These are phyloP conservation scores for Venustoraphidia nigricollis DNA, from an alignment of 2,888 invertebrate species.

Conservation along the genomic window DNA sequence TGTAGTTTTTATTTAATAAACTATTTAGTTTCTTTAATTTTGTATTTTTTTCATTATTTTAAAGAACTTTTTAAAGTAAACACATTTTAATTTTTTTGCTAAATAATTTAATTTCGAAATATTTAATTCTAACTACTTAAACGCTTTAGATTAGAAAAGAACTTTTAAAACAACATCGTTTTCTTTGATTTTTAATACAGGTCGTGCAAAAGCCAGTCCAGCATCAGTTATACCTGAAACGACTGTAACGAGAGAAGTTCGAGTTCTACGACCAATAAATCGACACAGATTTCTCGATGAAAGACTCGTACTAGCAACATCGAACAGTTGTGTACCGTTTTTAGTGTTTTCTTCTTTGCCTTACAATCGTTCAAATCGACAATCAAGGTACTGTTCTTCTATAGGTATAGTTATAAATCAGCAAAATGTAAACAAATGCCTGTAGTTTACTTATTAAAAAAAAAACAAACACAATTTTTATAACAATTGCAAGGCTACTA, in stretches of 20 bases:
- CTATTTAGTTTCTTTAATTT: too few relatives aligned
- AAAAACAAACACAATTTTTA: background rate
- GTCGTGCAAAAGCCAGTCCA: conserved; percentile 20
- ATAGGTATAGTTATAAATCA: conserved; percentile 7
- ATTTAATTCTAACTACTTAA: background rate
- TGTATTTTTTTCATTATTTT: too few relatives aligned
- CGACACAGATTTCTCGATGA: conserved; percentile 61
- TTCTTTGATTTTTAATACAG: conserved; percentile 8
- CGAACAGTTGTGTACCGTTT: conserved; percentile 58
- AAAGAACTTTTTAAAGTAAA: too few relatives aligned
- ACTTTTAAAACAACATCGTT: background rate
- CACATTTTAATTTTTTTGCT: too few relatives aligned
- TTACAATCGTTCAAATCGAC: conserved; percentile 36
- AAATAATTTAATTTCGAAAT: background rate
- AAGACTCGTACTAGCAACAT: conserved; percentile 65
- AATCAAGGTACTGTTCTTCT: conserved; percentile 12
- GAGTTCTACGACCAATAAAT: conserved; percentile 41
- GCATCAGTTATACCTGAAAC: conserved; percentile 35
- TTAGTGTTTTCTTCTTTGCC: conserved; percentile 78
- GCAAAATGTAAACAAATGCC: background rate
- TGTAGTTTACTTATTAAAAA: background rate
- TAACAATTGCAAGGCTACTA: too few relatives aligned
- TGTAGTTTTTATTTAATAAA: too few relatives aligned
- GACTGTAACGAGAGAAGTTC: conserved; percentile 35
- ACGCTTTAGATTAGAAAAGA: background rate